These are phyloP conservation scores for Thera britannica DNA, from an alignment of 2,888 invertebrate species.

Conservation along the genomic window DNA sequence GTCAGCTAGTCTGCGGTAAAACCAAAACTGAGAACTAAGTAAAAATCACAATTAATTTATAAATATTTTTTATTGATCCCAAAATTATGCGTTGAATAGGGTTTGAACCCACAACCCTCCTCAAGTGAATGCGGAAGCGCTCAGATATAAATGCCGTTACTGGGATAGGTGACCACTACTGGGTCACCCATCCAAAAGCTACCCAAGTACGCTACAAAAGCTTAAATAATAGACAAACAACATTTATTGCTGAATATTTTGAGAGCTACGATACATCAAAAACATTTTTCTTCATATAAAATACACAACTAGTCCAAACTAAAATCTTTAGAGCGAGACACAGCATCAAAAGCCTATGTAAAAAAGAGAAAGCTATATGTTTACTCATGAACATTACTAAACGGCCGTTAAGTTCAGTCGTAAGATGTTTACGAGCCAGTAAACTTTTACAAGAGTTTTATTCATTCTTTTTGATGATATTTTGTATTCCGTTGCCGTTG, in stretches of 20 bases:
- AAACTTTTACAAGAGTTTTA: conserved; percentile 35
- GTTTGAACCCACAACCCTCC: no score
- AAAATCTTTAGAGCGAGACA: conserved; percentile 9
- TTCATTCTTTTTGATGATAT: conserved; percentile 38
- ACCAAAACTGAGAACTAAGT: no score
- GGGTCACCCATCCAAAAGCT: no score
- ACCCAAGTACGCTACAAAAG: no score
- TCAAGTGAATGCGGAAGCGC: no score
- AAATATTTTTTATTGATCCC: no score
- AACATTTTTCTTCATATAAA: neutral
- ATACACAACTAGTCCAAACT: neutral
- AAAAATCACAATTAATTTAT: no score
- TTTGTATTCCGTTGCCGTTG: conserved; percentile 14
- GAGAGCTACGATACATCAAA: neutral
- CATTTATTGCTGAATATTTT: neutral
- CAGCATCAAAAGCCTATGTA: conserved; percentile 2
- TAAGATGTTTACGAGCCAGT: conserved; percentile 42
- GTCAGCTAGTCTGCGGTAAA: no score
- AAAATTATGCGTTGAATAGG: no score
- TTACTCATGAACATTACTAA: conserved; percentile 44
- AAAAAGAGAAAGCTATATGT: conserved; percentile 40
- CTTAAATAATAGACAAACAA: no score
- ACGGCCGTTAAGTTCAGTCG: conserved; percentile 44
- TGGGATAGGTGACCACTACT: no score
- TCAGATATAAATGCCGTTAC: no score